Evolutionary conservation across 2,888 invertebrate species (phyloP).

Genomic region (Lepidochitona cinerea): DNA sequence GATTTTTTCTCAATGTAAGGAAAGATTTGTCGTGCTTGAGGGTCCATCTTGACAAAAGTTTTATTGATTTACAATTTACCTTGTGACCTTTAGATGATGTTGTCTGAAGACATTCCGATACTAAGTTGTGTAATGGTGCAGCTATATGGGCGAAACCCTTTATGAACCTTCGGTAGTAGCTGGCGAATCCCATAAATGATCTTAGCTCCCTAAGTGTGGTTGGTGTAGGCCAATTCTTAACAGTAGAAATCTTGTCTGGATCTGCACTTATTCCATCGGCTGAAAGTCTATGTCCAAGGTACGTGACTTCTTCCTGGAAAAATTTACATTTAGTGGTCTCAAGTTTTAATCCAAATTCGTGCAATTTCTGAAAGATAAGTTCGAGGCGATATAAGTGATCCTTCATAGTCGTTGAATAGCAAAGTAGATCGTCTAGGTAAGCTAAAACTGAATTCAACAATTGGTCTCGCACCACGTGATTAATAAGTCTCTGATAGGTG

Average conservation of each 20-base stretch:
- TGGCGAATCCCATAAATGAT: slow-evolving; percentile 2
- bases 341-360: not conserved
- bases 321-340: not conserved
- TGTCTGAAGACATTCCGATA: not conserved
- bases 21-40: not conserved
- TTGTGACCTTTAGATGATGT: not conserved
- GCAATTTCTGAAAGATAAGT: not conserved
- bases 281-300: not conserved
- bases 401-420: not conserved
- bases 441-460: not conserved
- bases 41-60: not conserved
- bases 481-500: slow-evolving; percentile 23
- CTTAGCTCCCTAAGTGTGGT: not conserved
- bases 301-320: not conserved
- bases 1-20: not conserved
- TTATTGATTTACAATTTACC: not conserved
- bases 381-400: not conserved
- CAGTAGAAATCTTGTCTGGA: slow-evolving; percentile 1
- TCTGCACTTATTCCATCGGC: not conserved
- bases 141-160: not conserved
- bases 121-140: not conserved
- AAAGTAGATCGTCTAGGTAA: slow-evolving; percentile 1
- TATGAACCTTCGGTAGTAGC: not conserved
- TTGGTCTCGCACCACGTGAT: slow-evolving; percentile 9
- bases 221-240: not conserved